These are phyloP conservation scores for Xylocampa areola DNA, from an alignment of 2,888 invertebrate genomes.

Conservation along the genomic window DNA sequence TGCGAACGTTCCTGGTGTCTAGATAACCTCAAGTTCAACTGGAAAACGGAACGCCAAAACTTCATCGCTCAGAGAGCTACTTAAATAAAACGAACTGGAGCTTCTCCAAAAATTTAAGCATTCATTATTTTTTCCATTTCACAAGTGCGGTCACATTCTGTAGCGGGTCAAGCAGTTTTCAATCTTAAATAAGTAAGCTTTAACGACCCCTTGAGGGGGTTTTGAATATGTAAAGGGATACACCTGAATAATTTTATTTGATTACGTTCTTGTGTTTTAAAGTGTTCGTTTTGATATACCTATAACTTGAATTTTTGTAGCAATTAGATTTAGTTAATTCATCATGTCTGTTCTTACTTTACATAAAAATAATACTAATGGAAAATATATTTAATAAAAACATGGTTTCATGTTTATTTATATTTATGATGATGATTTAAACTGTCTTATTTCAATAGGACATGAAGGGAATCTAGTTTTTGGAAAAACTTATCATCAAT, in stretches of 20 bases:
- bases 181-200: conserved; percentile 56
- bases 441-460: no score
- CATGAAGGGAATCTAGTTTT: no score
- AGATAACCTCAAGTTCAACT: conserved; percentile 47
- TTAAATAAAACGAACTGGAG: conserved; percentile 65
- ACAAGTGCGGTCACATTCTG: conserved; percentile 61
- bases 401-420: no score
- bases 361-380: no score
- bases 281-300: conserved; percentile 23
- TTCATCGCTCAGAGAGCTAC: conserved; percentile 57
- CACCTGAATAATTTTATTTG: conserved; percentile 49
- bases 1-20: conserved; percentile 31
- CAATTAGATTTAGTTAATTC: conserved; percentile 5
- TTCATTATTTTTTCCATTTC: conserved; percentile 67
- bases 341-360: no score
- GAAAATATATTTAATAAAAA: no score
- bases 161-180: conserved; percentile 62
- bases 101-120: conserved; percentile 65
- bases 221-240: conserved; percentile 52
- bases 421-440: no score
- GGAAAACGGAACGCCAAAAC: conserved; percentile 40
- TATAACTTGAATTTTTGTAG: conserved; percentile 21
- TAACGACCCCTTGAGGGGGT: conserved; percentile 44
- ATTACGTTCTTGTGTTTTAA: conserved; percentile 37
- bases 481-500: no score